Evolutionary conservation across 2,797 vertebrate genomes (phyloP).

Genomic region (Enteromius trimaculatus): DNA sequence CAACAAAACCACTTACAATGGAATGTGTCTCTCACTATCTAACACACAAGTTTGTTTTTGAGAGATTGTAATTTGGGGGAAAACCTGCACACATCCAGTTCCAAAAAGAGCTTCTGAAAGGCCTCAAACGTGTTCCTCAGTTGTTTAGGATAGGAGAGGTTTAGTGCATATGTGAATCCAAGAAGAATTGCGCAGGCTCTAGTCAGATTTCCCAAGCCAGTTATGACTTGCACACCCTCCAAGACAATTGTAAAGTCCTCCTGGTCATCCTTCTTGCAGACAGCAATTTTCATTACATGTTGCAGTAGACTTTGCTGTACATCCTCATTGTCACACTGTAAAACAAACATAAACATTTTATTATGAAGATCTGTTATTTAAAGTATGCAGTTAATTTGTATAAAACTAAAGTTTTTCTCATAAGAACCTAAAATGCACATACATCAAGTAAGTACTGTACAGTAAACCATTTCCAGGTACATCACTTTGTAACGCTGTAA

Average conservation of each 20-base stretch:
- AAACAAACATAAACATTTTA: not conserved
- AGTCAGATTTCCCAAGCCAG: slow-evolving; percentile 33
- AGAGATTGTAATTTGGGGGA: not conserved
- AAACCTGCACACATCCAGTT: not conserved
- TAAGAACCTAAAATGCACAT: too few relatives aligned
- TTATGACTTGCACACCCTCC: slow-evolving; percentile 28
- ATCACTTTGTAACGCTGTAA: too few relatives aligned
- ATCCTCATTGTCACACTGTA: slow-evolving; percentile 12
- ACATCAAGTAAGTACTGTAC: too few relatives aligned
- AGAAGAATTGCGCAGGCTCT: slow-evolving; percentile 21
- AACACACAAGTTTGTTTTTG: not conserved
- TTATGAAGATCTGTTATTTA: not conserved
- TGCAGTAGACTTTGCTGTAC: slow-evolving; percentile 8
- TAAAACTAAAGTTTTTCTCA: too few relatives aligned
- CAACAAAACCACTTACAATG: too few relatives aligned
- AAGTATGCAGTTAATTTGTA: not conserved
- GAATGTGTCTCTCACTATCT: not conserved
- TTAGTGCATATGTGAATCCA: slow-evolving; percentile 37
- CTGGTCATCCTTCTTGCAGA: slow-evolving; percentile 26
- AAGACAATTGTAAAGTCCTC: slow-evolving; percentile 21
- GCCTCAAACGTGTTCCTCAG: slow-evolving; percentile 22
- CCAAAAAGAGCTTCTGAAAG: slow-evolving; percentile 1
- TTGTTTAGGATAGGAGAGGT: slow-evolving; percentile 30
- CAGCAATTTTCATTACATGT: slow-evolving; percentile 6
- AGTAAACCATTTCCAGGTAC: too few relatives aligned